A percentile compares a stretch with the other conserved stretches of the same genome.
These are phyloP conservation scores for Axea sp. DNA, from an alignment of 2,888 invertebrate species.

Conservation along the genomic window DNA sequence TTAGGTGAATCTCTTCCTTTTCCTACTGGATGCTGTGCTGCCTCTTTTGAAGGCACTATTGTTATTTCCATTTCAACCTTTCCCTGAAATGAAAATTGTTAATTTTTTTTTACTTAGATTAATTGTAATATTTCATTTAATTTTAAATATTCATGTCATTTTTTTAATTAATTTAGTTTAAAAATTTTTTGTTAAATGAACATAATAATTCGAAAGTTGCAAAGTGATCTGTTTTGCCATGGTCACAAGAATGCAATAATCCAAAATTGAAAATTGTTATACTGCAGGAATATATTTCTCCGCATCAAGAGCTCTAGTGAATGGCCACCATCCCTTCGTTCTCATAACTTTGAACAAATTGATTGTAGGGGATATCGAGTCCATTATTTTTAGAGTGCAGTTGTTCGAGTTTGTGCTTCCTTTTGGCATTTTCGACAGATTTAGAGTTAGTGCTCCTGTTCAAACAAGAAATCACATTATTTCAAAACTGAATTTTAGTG, in stretches of 20 bases:
- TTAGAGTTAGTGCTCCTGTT: slow-evolving; percentile 82
- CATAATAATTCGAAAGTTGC: no score
- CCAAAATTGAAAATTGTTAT: slow-evolving; percentile 51
- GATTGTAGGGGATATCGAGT: slow-evolving; percentile 79
- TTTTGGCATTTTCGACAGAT: slow-evolving; percentile 82
- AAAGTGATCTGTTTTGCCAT: no score
- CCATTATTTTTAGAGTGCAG: slow-evolving; percentile 80
- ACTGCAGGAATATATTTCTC: slow-evolving; percentile 73
- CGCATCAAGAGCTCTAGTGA: slow-evolving; percentile 74
- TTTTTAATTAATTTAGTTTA: no score
- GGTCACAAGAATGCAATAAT: no score
- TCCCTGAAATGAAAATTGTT: slow-evolving; percentile 81
- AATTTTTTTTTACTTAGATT: no score
- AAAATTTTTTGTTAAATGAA: no score
- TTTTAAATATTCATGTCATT: no score
- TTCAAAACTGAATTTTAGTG: slow-evolving; percentile 36
- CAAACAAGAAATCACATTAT: slow-evolving; percentile 49
- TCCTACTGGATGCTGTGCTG: slow-evolving; percentile 83
- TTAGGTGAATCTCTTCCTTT: slow-evolving; percentile 84
- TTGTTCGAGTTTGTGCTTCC: slow-evolving; percentile 80
- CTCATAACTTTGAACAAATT: slow-evolving; percentile 84
- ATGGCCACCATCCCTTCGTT: slow-evolving; percentile 87
- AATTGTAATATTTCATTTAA: no score
- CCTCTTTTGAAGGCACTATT: slow-evolving; percentile 82
- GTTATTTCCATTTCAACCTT: slow-evolving; percentile 85